Evolutionary conservation across 30 jellyfish, hydroid and myxozoan genomes (phyloP), one percentile per base, ranked within the genome.

Genomic region (Catostylus mosaicus): DNA sequence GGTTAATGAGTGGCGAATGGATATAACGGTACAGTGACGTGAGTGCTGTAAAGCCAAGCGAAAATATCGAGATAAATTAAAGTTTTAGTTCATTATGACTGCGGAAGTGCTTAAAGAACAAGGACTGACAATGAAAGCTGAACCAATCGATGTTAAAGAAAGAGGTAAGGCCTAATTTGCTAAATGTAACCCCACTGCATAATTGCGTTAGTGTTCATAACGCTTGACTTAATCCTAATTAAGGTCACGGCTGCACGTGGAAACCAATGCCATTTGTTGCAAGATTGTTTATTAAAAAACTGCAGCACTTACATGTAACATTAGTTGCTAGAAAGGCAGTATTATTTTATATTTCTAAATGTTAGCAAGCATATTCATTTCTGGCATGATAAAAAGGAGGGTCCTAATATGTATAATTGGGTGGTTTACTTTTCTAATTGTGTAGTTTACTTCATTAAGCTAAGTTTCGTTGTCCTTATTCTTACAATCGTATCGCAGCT

Each of bases 201-300:
- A 82, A 82, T 82, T 82, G 86, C 66, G 92, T 52, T 82, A 30
- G 20, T 70, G 92, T 72, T 67, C 45, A 82, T 12, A 52, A 82
- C 92, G 92, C 81, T 82, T 82, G 92, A 82, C 80, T 82, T 82
- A 74, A 14, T 69, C 32, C 51, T 82, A 71, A 82, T 82, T 82
- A 72, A 82, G 92, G 92, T 82, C 92, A 82, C 52, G 60, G 32
- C 46, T 67, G 74, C 92, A 82, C 86, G 92, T 82, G 86, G 86
- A 35, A n/a, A n/a, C n/a, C n/a, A n/a, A n/a, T n/a, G n/a, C n/a
- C n/a, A n/a, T 54, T 54, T 54, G 67, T 54, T 54, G 67, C 67
- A 54, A 54, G n/a, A 54, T 6, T 54, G 60, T 54, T 54, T 54
- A 3, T n/a, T n/a, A n/a, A n/a, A n/a, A n/a, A n/a, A n/a, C n/a